Evolutionary conservation across 2,113 vertebrate species (phyloP).

Genomic region (Phaethornis superciliosus): DNA sequence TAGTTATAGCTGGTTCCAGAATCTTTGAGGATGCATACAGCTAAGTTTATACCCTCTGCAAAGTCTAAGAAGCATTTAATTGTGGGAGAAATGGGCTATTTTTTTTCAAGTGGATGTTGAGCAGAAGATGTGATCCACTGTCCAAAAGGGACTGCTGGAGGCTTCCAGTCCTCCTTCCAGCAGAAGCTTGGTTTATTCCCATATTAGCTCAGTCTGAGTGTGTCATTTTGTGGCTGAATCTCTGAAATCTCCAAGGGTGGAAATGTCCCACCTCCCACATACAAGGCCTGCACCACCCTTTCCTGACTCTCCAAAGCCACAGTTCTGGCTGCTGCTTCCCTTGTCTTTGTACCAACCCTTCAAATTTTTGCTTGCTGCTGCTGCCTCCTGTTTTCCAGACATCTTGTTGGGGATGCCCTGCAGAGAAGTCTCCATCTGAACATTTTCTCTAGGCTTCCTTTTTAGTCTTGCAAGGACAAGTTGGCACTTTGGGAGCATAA

Average conservation of each 20-base stretch:
- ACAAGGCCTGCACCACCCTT: not conserved
- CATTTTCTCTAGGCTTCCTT: not conserved
- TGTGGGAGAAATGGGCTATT: not conserved
- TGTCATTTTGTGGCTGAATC: not conserved
- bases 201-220: not conserved
- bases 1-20: not conserved
- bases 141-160: not conserved
- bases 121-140: not conserved
- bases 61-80: not conserved
- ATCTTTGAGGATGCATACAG: not conserved
- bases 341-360: not conserved
- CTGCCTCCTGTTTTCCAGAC: not conserved
- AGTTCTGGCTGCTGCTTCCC: not conserved
- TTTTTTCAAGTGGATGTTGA: not conserved
- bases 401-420: not conserved
- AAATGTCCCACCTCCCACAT: not conserved
- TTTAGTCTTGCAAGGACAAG: not conserved
- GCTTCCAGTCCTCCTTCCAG: not conserved
- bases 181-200: not conserved
- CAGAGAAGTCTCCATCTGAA: not conserved
- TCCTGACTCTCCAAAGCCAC: not conserved
- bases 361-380: not conserved
- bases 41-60: not conserved
- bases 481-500: not conserved
- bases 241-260: not conserved